Conservation (phyloP, 64 coral and sea anemone species). For the Orbicella faveolata region DNA sequence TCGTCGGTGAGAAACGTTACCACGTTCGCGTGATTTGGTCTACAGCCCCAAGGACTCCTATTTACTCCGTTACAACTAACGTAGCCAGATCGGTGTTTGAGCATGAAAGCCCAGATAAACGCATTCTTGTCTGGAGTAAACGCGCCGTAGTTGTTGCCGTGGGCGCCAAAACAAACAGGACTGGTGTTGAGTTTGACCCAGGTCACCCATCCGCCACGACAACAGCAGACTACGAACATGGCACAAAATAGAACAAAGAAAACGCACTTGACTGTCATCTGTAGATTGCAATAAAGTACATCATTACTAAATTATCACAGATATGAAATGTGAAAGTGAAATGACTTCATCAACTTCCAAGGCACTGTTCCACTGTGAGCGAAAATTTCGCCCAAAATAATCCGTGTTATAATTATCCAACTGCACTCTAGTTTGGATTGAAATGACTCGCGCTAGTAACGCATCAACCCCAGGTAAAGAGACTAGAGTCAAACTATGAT, state of each 20-base stretch:
- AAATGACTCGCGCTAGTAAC: too few species aligned
- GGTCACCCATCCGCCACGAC: not conserved
- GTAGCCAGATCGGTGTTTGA: not conserved
- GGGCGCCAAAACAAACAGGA: constrained; percentile 22
- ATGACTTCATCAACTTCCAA: too few species aligned
- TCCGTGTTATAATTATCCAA: too few species aligned
- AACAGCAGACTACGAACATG: not conserved
- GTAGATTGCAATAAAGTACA: not conserved
- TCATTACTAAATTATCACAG: too few species aligned
- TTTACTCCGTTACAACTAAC: not conserved
- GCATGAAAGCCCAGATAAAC: constrained; percentile 30
- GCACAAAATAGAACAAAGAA: not conserved
- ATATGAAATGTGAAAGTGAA: too few species aligned
- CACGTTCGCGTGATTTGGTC: not conserved
- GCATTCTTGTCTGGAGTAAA: constrained; percentile 3
- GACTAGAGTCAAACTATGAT: too few species aligned
- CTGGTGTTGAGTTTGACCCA: constrained; percentile 8
- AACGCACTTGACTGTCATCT: not conserved
- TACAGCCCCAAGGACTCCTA: not conserved
- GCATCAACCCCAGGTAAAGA: too few species aligned
- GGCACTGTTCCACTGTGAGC: too few species aligned
- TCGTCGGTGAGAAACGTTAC: not conserved
- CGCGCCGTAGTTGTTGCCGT: not conserved
- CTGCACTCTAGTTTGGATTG: too few species aligned
- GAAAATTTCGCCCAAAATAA: too few species aligned